Conservation (phyloP, 2,113 vertebrate species). For the Mormoops blainvillei region DNA sequence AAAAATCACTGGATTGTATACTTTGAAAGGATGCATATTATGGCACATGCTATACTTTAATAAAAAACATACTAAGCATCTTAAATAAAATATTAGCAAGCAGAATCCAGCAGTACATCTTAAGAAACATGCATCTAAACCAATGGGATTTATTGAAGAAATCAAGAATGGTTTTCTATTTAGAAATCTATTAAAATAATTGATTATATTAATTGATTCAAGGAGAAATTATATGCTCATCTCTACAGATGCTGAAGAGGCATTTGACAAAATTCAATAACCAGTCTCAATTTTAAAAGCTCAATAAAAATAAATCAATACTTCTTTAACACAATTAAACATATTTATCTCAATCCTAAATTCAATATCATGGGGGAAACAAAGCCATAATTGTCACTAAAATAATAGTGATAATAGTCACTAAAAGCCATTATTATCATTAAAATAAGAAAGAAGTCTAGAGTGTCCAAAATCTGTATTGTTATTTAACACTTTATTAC, state of each 20-base stretch:
- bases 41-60: not conserved
- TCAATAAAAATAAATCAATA: constrained; percentile 28
- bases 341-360: constrained; percentile 14
- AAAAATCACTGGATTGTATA: not conserved
- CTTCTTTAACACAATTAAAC: constrained; percentile 43
- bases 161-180: not conserved
- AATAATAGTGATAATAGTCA: no score
- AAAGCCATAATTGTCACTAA: not conserved
- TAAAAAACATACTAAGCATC: not conserved
- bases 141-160: not conserved
- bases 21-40: not conserved
- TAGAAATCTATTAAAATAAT: constrained; percentile 35
- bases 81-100: not conserved
- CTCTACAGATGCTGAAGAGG: constrained; percentile 11
- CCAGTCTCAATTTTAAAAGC: constrained; percentile 7
- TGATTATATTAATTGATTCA: constrained; percentile 29
- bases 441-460: not conserved
- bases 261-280: constrained; percentile 34
- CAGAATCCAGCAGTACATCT: not conserved
- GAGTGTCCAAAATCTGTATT: not conserved
- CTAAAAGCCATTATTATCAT: not conserved
- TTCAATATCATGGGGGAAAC: not conserved
- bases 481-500: constrained; percentile 27
- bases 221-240: constrained; percentile 12
- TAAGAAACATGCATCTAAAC: not conserved